Evolutionary conservation across 1,140 invertebrate genomes (phyloP), one percentile per base, ranked within the genome.

Genomic region (Andrena cerasifolii): DNA sequence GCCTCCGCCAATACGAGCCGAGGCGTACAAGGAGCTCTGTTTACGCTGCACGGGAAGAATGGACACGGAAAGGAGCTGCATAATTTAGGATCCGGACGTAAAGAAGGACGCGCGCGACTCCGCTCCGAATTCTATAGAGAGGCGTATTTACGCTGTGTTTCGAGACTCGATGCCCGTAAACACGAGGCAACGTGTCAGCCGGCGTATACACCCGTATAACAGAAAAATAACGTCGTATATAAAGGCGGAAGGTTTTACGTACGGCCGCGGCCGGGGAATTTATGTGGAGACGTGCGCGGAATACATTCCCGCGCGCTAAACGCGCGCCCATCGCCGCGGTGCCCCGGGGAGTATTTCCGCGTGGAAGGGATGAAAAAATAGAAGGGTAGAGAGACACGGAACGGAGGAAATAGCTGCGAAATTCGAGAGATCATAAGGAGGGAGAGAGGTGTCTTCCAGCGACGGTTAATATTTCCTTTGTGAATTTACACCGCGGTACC

Each of bases 171-270:
- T 24, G 49, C 81, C 82, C 80, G 80, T 83, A 83, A 82, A 83
- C 80, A 82, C 80, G 78, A 67, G 51, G 80, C 65, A 78, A 70
- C 65, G 54, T 68, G 81, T 78, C 81, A 82, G 65, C 81, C 67
- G n/a, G 66, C 66, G 36, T 73, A 56, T 56, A 67, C 62, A 59
- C 67, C 77, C 73, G 51, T 61, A 82, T 82, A 82, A 82, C 72
- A 82, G 80, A 83, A 83, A 82, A 83, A 82, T 82, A 83, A 78
- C 74, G 66, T 53, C 49, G 43, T 45, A 47, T 67, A 73, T 78
- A 82, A 78, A 83, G 75, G 33, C 47, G 58, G 26, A 56, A 63
- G 74, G 43, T 40, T 53, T 83, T 51, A 47, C 18, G 26, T 68
- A 67, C 53, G 67, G 26, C 12, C 63, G 63, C 73, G 45, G 51